phyloP scores from a whole-genome alignment of 2,113 vertebrate genomes.

The Xiphorhynchus elegans region DNA sequence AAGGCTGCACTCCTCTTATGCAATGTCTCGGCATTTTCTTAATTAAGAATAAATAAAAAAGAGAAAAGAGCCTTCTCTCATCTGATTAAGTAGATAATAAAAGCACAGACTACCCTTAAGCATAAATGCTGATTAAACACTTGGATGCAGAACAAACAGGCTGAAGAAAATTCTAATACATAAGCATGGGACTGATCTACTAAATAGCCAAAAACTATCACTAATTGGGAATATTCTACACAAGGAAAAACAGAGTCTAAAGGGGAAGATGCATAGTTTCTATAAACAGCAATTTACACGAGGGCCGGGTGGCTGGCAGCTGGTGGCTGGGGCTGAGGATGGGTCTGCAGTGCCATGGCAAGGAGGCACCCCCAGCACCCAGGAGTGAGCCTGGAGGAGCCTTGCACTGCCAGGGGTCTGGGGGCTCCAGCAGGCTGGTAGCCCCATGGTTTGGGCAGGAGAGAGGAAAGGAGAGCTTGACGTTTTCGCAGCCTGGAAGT shows the following conservation, averaged over 20 bases:
- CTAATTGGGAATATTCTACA: not conserved
- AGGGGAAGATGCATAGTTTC: not conserved
- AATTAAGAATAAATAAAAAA: not conserved
- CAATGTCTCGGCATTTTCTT: not conserved
- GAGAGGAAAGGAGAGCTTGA: not conserved
- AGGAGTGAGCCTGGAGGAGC: not conserved
- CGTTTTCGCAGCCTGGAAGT: not conserved
- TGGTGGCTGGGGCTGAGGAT: not conserved
- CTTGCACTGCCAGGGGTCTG: accelerated
- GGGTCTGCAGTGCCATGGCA: accelerated
- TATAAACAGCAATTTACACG: not conserved
- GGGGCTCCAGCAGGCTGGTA: not conserved
- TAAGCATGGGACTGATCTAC: not conserved
- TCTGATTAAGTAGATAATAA: not conserved
- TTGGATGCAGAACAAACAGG: not conserved
- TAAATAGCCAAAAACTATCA: not conserved
- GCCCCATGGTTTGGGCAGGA: not conserved
- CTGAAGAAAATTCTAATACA: constrained; percentile 7
- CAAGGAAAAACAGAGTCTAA: not conserved
- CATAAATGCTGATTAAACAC: not conserved
- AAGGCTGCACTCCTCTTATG: not conserved
- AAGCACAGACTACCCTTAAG: not conserved
- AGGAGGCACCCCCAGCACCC: not conserved
- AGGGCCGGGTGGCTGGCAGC: accelerated
- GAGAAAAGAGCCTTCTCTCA: not conserved